Evolutionary conservation across 2,888 invertebrate species (phyloP).

Genomic region (Gandaritis pyraliata): DNA sequence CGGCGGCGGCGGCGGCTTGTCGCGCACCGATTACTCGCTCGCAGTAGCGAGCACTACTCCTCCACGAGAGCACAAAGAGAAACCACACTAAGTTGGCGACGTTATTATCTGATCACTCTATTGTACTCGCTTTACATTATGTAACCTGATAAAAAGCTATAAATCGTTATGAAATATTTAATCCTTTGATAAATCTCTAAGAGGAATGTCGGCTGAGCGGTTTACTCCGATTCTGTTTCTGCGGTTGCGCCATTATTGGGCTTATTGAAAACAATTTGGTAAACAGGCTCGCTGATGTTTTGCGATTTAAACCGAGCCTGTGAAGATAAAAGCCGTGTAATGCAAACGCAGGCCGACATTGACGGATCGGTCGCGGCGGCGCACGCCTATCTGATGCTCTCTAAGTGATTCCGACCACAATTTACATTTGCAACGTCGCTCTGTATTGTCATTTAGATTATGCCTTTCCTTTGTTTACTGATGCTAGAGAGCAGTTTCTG

Average conservation of each 20-base stretch:
- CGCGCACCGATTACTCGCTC: constrained; percentile 42
- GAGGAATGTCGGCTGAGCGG: constrained; percentile 64
- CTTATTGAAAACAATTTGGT: constrained; percentile 83
- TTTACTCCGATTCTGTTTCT: constrained; percentile 59
- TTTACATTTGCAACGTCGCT: constrained; percentile 79
- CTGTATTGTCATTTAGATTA: constrained; percentile 75
- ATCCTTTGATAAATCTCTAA: constrained; percentile 67
- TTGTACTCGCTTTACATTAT: constrained; percentile 69
- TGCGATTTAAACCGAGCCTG: constrained; percentile 76
- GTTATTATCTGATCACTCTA: constrained; percentile 68
- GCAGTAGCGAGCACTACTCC: constrained; percentile 40
- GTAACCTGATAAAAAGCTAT: constrained; percentile 73
- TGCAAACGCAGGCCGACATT: constrained; percentile 81
- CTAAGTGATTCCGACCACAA: constrained; percentile 80
- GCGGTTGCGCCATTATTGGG: constrained; percentile 74
- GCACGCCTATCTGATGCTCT: constrained; percentile 82
- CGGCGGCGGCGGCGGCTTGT: constrained; percentile 42
- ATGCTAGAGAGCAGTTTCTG: constrained; percentile 30
- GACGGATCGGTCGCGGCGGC: constrained; percentile 80
- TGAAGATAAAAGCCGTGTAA: constrained; percentile 81
- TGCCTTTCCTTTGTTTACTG: constrained; percentile 67
- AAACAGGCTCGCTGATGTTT: constrained; percentile 78
- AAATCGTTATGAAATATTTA: constrained; percentile 73
- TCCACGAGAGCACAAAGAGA: constrained; percentile 51
- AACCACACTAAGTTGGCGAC: constrained; percentile 58